Conservation (phyloP, 2,797 vertebrate species). For the Brotula barbata region DNA sequence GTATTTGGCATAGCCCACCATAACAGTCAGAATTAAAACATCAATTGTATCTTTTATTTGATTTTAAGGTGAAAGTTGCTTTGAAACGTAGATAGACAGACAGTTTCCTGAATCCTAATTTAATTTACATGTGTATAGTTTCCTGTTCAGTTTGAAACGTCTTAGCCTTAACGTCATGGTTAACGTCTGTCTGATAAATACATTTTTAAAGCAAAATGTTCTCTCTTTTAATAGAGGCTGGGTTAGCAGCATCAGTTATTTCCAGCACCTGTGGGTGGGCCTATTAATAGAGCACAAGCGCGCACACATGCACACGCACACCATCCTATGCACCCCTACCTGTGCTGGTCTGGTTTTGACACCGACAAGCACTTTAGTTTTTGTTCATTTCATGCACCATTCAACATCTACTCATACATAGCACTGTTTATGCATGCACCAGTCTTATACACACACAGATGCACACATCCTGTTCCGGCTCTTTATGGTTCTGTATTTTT, state of each 20-base stretch:
- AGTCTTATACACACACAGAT: not conserved
- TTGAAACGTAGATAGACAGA: too few species aligned
- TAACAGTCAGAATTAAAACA: too few species aligned
- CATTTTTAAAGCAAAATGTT: slow-evolving; percentile 2
- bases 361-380: slow-evolving; percentile 45
- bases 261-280: slow-evolving; percentile 57
- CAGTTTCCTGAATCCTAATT: too few species aligned
- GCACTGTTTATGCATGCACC: slow-evolving; percentile 10
- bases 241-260: slow-evolving; percentile 53
- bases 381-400: slow-evolving; percentile 19
- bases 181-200: slow-evolving; percentile 6
- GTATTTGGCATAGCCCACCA: too few species aligned
- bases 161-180: not conserved
- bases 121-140: not conserved
- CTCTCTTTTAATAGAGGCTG: slow-evolving; percentile 44
- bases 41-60: too few species aligned
- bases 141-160: not conserved
- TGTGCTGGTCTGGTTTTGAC: slow-evolving; percentile 47
- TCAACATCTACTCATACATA: not conserved
- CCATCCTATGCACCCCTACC: slow-evolving; percentile 42
- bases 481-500: too few species aligned
- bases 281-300: slow-evolving; percentile 57
- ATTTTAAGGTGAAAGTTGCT: too few species aligned
- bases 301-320: slow-evolving; percentile 8
- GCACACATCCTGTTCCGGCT: not conserved